Conservation (phyloP, 2,888 invertebrate species). For the Philereme vetulata region DNA sequence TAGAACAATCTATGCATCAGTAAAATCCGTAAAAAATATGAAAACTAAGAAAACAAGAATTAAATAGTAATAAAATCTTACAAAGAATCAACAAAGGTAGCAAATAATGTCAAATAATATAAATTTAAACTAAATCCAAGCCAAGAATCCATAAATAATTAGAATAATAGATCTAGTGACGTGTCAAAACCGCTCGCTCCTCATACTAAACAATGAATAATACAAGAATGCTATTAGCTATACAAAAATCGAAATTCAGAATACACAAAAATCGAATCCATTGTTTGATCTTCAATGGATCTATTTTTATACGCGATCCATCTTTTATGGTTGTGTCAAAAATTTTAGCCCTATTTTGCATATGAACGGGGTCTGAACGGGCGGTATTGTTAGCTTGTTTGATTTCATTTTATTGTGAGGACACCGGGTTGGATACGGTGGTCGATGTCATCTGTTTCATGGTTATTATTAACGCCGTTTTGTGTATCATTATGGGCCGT, state of each 20-base stretch:
- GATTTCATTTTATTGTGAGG: conserved; percentile 29
- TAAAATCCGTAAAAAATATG: too few species aligned
- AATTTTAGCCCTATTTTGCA: conserved; percentile 70
- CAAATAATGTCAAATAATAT: too few species aligned
- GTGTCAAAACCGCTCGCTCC: conserved; percentile 6
- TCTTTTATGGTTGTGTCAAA: conserved; percentile 78
- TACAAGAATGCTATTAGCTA: conserved; percentile 31
- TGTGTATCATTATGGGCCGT: conserved; percentile 9
- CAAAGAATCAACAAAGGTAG: background rate
- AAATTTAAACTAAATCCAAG: too few species aligned
- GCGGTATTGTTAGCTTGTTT: conserved; percentile 50
- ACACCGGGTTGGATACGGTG: conserved; percentile 35
- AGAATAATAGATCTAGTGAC: background rate
- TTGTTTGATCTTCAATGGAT: conserved; percentile 40
- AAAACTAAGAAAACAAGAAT: too few species aligned
- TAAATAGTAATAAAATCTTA: too few species aligned
- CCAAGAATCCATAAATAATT: background rate
- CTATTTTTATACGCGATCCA: conserved; percentile 65
- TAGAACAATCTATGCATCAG: too few species aligned
- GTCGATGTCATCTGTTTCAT: conserved; percentile 32
- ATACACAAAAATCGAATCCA: conserved; percentile 35
- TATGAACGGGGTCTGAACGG: conserved; percentile 68
- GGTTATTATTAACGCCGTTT: conserved; percentile 29
- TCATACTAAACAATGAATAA: conserved; percentile 18
- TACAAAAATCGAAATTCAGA: conserved; percentile 40